phyloP scores from a whole-genome alignment of 2,888 invertebrate species.

The Amphimallon solstitiale region DNA sequence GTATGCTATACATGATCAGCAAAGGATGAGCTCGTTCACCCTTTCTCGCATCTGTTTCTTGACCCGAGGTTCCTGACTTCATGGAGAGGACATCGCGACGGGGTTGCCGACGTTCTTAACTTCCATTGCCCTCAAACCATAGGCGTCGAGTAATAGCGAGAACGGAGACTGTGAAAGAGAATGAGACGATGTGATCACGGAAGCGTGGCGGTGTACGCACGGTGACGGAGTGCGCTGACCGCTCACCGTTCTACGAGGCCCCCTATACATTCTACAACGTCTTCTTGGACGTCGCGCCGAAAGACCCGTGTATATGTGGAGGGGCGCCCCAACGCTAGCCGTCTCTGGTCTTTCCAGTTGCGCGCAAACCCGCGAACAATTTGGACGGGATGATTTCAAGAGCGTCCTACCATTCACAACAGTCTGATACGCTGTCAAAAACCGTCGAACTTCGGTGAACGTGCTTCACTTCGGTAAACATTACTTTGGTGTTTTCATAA shows the following conservation, averaged over 20 bases:
- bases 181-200: conserved; percentile 42
- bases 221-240: conserved; percentile 47
- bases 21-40: neutral
- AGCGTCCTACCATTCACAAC: conserved; percentile 25
- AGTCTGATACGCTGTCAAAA: conserved; percentile 30
- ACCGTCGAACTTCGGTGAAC: conserved; percentile 30
- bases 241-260: conserved; percentile 39
- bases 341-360: conserved; percentile 46
- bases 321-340: conserved; percentile 43
- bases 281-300: conserved; percentile 37
- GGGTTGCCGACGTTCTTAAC: conserved; percentile 17
- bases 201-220: conserved; percentile 44
- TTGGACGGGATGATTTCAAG: conserved; percentile 34
- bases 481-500: neutral
- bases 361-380: conserved; percentile 45
- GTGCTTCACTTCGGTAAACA: conserved; percentile 14
- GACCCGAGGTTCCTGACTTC: conserved; percentile 34
- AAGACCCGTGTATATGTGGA: conserved; percentile 33
- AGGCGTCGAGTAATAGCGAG: neutral
- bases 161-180: neutral
- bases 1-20: neutral
- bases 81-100: conserved; percentile 21
- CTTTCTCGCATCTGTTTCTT: conserved; percentile 15
- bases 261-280: conserved; percentile 30
- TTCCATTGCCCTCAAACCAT: neutral